Base-by-base conservation (phyloP, 2,888 invertebrate species). In the Drosophila paramelanica region DNA sequence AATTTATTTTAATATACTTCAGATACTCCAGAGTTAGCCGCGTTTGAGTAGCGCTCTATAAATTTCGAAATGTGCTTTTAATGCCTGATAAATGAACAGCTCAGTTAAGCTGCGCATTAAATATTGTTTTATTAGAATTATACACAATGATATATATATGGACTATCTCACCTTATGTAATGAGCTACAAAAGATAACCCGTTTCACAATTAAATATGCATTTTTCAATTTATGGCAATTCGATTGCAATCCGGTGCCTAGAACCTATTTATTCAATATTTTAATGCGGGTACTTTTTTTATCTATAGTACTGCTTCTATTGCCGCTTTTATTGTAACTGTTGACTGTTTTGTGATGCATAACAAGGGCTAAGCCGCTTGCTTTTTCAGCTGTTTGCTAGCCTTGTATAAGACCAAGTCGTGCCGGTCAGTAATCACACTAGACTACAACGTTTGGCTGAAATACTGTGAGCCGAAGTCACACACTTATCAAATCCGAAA, bases 281-380 rank as follows among this genome's bases (percentile, higher is more conserved):
- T 23, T 1, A 27, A 8, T 7, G 33, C n/a, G 39, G 38, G 42
- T 33, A 43, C n/a, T 31, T 42, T 36, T 43, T 8, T 25, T 23
- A 13, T 33, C 43, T 23, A 4, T 38, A 14, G 14, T 33, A 45
- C 17, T 33, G 41, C 17, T 49, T 61, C 5, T 7, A 47, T 45
- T 49, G 45, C 5, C 23, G 51, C n/a, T 57, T 52, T 3, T 41
- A 45, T 42, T 38, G 56, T 42, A n/a, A 14, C 49, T 33, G 27
- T 36, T 41, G 31, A 43, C 53, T 31, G 53, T 17, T 51, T 17
- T 46, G 1, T n/a, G 23, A 41, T 69, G 49, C 64, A 60, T 46
- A 57, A 50, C 23, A 64, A 75, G 59, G 70, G 76, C 57, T 41
- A 10, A 27, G 6, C 45, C 38, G 27, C 20, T 31, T 55, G 33